Base-by-base conservation (phyloP, 1,140 invertebrate species). In the Paraescarpia echinospica region DNA sequence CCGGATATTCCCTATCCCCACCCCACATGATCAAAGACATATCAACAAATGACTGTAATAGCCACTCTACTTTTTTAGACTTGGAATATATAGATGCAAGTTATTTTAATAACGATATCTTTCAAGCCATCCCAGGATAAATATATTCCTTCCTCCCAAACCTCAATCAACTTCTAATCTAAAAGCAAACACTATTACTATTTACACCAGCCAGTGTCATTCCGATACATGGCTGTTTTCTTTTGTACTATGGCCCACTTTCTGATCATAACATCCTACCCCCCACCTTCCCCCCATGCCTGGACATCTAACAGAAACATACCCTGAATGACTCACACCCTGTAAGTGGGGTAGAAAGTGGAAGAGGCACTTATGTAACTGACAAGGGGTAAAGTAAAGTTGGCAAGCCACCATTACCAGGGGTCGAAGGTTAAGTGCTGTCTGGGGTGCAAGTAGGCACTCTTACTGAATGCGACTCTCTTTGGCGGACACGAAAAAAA, bases 301-400 rank as follows among this genome's bases (percentile, higher is more conserved):
- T 77, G 59, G 59, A 77, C 27, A 2, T 27, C 59, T 27, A 0
- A 77, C 48, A 51, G 48, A 18, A 51, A 18, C 18, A 31, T 4
- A 77, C 59, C 59, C 59, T 77, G 59, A 2, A 77, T 77, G 59
- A 77, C 8, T 77, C 59, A 77, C 59, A 77, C 0, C 22, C 0
- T 31, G 27, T 22, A 27, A 77, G 59, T 6, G 59, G 8, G 59
- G 59, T 77, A 77, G 41, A 41, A 77, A 77, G 22, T 77, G 59
- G 59, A 77, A 77, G 59, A 77, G 59, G 59, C 59, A 77, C 59
- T 77, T 77, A 77, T 77, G 59, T 77, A 77, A 77, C 59, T 77
- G 59, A 77, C 59, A 77, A 77, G 59, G 2, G 59, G 59, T 77
- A 27, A 77, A 77, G 59, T 77, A 77, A 77, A 77, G 4, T 77